Conservation (phyloP, 1,140 invertebrate species). For the Aricia agestis region DNA sequence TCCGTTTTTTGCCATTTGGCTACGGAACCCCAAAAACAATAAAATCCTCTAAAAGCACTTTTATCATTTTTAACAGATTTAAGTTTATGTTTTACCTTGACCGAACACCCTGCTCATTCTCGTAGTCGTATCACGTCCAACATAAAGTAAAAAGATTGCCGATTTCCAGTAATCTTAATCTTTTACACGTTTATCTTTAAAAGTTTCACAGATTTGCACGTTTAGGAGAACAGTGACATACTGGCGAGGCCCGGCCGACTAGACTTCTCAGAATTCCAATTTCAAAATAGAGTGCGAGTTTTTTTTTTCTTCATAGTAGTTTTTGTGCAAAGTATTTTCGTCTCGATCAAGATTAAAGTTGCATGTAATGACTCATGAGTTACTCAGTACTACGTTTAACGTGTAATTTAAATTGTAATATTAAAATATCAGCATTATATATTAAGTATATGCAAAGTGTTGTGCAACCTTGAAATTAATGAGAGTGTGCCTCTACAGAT, state of each 20-base stretch:
- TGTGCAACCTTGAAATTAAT: constrained; percentile 7
- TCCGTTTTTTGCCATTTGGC: no score
- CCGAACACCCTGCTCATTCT: constrained; percentile 11
- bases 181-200: not conserved
- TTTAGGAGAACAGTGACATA: constrained; percentile 6
- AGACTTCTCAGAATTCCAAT: not conserved
- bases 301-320: not conserved
- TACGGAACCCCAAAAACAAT: no score
- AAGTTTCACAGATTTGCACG: not conserved
- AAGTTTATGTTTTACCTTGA: constrained; percentile 4
- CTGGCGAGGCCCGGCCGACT: constrained; percentile 8
- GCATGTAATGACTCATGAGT: constrained; percentile 26
- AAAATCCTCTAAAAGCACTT: not conserved
- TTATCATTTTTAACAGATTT: not conserved
- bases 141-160: constrained; percentile 1
- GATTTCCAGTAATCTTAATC: constrained; percentile 20
- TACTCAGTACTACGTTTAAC: constrained; percentile 15
- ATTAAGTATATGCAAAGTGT: no score
- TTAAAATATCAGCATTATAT: not conserved
- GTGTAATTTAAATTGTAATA: constrained; percentile 9
- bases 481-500: not conserved
- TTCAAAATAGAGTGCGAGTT: constrained; percentile 6
- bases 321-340: not conserved
- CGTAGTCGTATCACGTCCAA: constrained; percentile 14
- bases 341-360: constrained; percentile 15